phyloP scores from a whole-genome alignment of 2,113 vertebrate genomes.

The Rhombomys opimus region DNA sequence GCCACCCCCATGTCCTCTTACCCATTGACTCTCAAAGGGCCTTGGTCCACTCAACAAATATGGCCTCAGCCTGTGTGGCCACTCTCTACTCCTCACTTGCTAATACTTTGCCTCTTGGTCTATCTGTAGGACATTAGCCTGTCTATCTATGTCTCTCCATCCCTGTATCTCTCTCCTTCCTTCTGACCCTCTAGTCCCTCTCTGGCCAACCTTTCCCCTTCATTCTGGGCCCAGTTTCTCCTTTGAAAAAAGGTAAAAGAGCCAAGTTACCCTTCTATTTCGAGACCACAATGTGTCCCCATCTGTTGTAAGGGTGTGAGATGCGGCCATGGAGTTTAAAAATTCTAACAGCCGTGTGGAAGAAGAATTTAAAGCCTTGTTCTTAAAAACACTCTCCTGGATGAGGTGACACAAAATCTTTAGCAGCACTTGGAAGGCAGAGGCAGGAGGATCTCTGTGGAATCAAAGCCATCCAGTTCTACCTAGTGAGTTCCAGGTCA shows the following conservation, averaged over 20 bases:
- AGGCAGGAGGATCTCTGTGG: background rate
- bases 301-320: background rate
- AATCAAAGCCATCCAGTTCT: background rate
- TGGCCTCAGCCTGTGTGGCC: fast-evolving
- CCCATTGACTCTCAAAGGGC: background rate
- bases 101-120: background rate
- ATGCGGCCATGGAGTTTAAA: background rate
- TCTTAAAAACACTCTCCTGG: background rate
- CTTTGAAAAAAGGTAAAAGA: background rate
- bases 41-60: background rate
- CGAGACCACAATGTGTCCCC: background rate
- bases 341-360: background rate
- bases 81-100: background rate
- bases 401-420: background rate
- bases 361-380: background rate
- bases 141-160: background rate
- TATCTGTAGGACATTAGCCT: background rate
- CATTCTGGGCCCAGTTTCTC: background rate
- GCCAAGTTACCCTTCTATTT: background rate
- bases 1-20: background rate
- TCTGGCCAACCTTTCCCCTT: background rate
- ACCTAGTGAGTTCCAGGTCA: background rate
- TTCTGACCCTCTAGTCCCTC: background rate
- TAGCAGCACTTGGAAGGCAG: background rate
- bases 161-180: background rate